Evolutionary conservation across 2,113 vertebrate genomes (phyloP), one percentile per base, ranked within the genome.

Genomic region (Galeopterus variegatus): DNA sequence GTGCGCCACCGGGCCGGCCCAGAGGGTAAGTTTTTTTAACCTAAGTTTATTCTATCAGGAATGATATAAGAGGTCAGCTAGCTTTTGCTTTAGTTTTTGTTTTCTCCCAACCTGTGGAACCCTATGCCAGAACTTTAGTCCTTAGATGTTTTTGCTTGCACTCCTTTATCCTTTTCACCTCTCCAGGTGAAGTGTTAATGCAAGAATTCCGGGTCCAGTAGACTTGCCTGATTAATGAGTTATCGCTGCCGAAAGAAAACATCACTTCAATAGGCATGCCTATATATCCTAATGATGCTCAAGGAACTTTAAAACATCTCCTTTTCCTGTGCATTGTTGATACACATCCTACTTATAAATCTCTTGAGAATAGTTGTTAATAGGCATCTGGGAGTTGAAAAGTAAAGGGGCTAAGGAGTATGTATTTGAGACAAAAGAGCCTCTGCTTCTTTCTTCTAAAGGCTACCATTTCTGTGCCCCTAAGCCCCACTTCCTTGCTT

Each of bases 201-300:
- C 21, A 60, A 60, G n/a, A 23, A 12, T 72, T 76, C 15, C 26
- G 21, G 36, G 36, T 48, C 72, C 26, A 8, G 1, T 5, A 82
- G 24, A 9, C 26, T n/a, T 56, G 45, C 11, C n/a, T 62, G 52
- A 18, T 5, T 15, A 10, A 21, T 28, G 52, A 24, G 11, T 64
- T 52, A 19, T 24, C 1, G 1, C 33, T 17, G 8, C 11, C n/a
- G 28, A 50, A 81, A 48, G 65, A 69, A 64, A 56, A 36, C 1
- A 11, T 3, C n/a, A 2, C 11, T 18, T 11, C 3, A 3, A 0
- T 31, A 14, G 2, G 0, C 31, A 2, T 26, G 28, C 56, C 31
- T 60, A 14, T 24, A 7, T n/a, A 2, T 36, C 13, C 3, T 19
- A 41, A 48, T 21, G 75, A 17, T 8, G n/a, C 18, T n/a, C 17